These are phyloP conservation scores for Philopedon plagiatum DNA, from an alignment of 2,888 invertebrate species.

Conservation along the genomic window DNA sequence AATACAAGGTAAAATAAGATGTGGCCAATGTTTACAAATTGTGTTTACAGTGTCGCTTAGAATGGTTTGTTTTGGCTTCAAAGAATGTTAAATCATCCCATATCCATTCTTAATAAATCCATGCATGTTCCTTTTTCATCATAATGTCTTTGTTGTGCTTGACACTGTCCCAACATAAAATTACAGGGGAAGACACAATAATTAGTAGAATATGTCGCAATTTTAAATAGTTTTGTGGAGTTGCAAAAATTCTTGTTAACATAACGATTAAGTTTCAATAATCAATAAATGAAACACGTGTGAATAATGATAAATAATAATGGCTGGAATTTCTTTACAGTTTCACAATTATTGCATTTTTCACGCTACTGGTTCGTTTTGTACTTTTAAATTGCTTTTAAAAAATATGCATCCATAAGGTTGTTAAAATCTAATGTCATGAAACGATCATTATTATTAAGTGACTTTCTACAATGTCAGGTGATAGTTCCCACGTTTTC, in stretches of 20 bases:
- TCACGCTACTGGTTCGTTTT: background rate
- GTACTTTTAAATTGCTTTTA: background rate
- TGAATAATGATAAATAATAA: too few species aligned
- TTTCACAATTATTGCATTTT: background rate
- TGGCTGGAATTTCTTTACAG: background rate
- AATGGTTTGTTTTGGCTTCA: too few species aligned
- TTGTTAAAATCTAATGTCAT: background rate
- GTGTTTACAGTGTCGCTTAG: too few species aligned
- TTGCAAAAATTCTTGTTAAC: background rate
- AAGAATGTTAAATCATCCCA: too few species aligned
- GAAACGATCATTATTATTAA: background rate
- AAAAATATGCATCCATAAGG: background rate
- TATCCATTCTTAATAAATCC: too few species aligned
- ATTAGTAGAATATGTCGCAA: background rate
- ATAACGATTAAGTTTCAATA: too few species aligned
- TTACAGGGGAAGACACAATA: too few species aligned
- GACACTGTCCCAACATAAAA: background rate
- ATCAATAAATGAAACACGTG: too few species aligned
- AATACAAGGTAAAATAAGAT: too few species aligned
- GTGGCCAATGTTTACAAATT: too few species aligned
- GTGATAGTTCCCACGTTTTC: background rate
- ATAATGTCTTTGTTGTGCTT: background rate
- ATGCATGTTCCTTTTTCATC: too few species aligned
- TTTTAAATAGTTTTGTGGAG: background rate
- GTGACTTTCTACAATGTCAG: background rate